Base-by-base conservation (phyloP, 2,888 invertebrate genomes). In the Eupithecia inturbata region DNA sequence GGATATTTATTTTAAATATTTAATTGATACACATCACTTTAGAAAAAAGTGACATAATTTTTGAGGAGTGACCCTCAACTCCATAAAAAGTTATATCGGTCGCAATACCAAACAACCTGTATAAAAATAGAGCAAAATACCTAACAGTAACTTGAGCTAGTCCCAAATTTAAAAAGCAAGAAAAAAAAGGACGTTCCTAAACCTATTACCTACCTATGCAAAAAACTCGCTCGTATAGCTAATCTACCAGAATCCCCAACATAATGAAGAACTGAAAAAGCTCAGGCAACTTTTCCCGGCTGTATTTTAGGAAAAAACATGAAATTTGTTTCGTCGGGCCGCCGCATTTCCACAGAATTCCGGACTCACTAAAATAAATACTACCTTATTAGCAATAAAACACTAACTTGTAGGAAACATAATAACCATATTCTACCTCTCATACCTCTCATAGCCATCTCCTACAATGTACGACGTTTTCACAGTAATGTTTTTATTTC, bases 181-280 rank as follows among this genome's bases (percentile, higher is more conserved):
- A 72, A 68, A 68, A 72, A 57, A 72, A 31, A 64, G 63, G 49
- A 72, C n/a, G 64, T 68, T 49, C 63, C 63, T 62, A 49, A 57
- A 45, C 45, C 68, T 57, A 63, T 31, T 39, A 39, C 39, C 5
- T 67, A 62, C 49, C 67, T 73, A 71, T 76, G 71, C 73, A 76
- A 76, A 75, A 69, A 70, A 60, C 49, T 53, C 72, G n/a, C 66
- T 70, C 72, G 57, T 74, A 76, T 67, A 76, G 71, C 71, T 76
- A 72, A 76, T 76, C 73, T 72, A 69, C 71, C 68, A 74, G 71
- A 69, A 76, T 73, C 69, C 69, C 57, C 73, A 71, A 41, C 76
- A 70, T 73, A 76, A 73, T 73, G 72, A 76, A 74, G 62, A 73
- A 71, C 71, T 70, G 70, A 67, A 73, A 72, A 70, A 76, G 72